phyloP scores from a whole-genome alignment of 2,888 invertebrate genomes.

The Folsomia manolachei region DNA sequence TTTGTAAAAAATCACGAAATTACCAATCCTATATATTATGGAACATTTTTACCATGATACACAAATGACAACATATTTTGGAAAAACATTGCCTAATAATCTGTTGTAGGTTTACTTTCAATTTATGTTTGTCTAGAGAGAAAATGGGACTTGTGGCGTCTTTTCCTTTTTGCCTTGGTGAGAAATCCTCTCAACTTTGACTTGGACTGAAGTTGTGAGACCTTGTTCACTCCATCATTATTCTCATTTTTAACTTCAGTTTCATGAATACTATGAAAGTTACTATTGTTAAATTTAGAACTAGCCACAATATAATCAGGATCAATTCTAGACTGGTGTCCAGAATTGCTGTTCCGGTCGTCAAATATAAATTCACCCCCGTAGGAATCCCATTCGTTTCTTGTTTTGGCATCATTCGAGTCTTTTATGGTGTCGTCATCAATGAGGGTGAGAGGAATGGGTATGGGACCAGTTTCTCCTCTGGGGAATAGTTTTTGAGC shows the following conservation, averaged over 20 bases:
- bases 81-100: no score
- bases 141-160: not conserved
- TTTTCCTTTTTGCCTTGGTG: not conserved
- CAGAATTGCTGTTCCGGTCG: not conserved
- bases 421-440: not conserved
- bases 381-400: not conserved
- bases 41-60: no score
- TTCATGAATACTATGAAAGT: not conserved
- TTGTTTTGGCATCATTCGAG: not conserved
- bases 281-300: not conserved
- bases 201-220: not conserved
- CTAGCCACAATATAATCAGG: not conserved
- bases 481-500: not conserved
- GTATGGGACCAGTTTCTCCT: not conserved
- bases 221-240: not conserved
- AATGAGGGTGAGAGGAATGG: not conserved
- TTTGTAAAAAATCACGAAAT: no score
- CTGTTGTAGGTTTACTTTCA: no score
- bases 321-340: not conserved
- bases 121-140: no score
- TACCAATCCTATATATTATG: no score
- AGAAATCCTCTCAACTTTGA: not conserved
- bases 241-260: not conserved
- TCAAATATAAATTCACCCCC: conserved; percentile 1
- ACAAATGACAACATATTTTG: no score